phyloP scores from a whole-genome alignment of 2,797 vertebrate species.

The Pelochelys cantorii region DNA sequence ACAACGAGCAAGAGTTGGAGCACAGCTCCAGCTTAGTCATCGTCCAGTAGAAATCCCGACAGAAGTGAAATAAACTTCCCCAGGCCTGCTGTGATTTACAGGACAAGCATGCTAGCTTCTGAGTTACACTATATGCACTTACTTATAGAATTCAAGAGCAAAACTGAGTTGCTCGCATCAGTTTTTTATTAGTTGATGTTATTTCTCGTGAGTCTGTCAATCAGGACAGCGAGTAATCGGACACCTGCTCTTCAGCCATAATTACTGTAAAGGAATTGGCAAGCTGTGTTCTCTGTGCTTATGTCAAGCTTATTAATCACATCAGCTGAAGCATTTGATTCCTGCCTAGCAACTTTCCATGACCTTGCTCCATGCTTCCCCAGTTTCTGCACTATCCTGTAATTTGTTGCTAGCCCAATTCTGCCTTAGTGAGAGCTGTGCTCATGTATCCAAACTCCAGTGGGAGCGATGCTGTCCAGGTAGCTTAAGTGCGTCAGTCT shows the following conservation, averaged over 20 bases:
- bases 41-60: neutral
- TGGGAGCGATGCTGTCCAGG: neutral
- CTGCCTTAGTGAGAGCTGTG: too few relatives aligned
- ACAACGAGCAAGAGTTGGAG: neutral
- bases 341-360: neutral
- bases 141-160: neutral
- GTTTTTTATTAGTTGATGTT: neutral
- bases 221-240: neutral
- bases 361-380: neutral
- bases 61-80: neutral
- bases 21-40: neutral
- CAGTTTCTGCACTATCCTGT: neutral
- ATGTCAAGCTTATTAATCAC: neutral
- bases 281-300: neutral
- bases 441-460: too few relatives aligned
- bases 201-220: neutral
- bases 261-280: neutral
- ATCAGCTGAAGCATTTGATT: neutral
- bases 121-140: neutral
- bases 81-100: neutral
- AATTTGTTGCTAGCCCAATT: neutral
- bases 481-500: neutral
- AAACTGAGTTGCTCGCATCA: neutral
- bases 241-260: neutral
- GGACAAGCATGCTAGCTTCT: neutral